Percentiles rank a stretch among this genome's conserved stretches.
phyloP scores from a whole-genome alignment of 2,888 invertebrate species.

The Tipula helvola region DNA sequence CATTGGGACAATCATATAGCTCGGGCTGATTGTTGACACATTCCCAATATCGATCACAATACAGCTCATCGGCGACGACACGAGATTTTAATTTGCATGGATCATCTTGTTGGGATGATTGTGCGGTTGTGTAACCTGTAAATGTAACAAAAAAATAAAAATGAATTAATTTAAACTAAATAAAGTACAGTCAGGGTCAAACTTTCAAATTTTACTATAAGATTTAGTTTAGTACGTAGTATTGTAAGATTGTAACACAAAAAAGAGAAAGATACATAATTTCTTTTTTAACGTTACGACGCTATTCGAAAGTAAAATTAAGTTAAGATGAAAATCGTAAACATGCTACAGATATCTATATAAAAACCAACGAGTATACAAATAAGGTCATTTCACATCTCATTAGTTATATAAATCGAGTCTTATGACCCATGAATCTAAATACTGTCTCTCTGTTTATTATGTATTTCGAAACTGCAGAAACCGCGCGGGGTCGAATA shows the following conservation, averaged over 20 bases:
- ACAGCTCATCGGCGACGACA: conserved; percentile 63
- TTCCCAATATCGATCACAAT: conserved; percentile 72
- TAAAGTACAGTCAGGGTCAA: background rate
- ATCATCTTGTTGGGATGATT: conserved; percentile 42
- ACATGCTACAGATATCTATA: background rate
- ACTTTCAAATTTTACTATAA: background rate
- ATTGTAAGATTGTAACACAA: too few relatives aligned
- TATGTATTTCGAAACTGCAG: background rate
- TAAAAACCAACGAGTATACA: background rate
- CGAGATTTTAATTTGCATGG: conserved; percentile 71
- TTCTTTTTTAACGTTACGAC: background rate
- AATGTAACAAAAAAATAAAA: background rate
- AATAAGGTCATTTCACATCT: background rate
- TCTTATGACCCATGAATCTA: too few relatives aligned
- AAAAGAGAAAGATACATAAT: background rate
- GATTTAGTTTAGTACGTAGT: background rate
- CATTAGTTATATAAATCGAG: background rate
- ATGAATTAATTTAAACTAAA: background rate
- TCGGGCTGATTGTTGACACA: conserved; percentile 72
- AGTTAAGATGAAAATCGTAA: background rate
- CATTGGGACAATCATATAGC: conserved; percentile 82
- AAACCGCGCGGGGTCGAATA: background rate
- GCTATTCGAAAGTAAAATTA: background rate
- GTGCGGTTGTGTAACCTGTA: conserved; percentile 16
- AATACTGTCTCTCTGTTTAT: background rate